Percentiles rank a stretch among this genome's conserved stretches.
These are phyloP conservation scores for Drosophila trapezifrons DNA, from an alignment of 1,140 invertebrate species.

Conservation along the genomic window DNA sequence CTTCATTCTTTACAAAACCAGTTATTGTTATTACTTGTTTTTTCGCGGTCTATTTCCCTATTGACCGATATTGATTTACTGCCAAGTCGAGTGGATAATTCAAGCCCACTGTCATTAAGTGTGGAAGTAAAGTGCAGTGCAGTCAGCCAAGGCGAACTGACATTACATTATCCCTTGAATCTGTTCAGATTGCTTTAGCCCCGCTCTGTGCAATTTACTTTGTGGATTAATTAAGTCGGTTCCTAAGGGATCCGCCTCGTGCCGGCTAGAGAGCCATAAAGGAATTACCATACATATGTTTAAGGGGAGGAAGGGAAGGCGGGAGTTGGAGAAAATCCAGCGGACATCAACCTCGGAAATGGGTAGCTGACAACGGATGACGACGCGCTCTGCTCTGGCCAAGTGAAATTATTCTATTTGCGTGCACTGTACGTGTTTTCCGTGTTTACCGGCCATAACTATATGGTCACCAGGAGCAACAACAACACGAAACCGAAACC, in stretches of 20 bases:
- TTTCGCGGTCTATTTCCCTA: background rate
- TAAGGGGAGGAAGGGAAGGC: background rate
- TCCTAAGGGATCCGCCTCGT: slow-evolving; percentile 15
- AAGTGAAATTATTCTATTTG: slow-evolving; percentile 48
- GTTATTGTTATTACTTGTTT: too few species aligned
- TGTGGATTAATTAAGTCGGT: slow-evolving; percentile 30
- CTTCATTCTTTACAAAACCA: background rate
- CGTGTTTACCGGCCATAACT: slow-evolving; percentile 50
- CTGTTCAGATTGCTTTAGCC: slow-evolving; percentile 5
- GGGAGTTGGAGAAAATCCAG: slow-evolving; percentile 7
- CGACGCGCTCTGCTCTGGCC: slow-evolving; percentile 20
- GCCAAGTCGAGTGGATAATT: slow-evolving; percentile 11
- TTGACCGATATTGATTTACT: slow-evolving; percentile 33
- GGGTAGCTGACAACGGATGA: slow-evolving; percentile 31
- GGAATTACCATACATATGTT: slow-evolving; percentile 21
- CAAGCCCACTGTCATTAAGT: slow-evolving; percentile 8
- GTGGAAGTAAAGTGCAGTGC: slow-evolving; percentile 1
- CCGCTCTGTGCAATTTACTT: slow-evolving; percentile 13
- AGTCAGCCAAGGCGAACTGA: background rate
- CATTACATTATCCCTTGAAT: slow-evolving; percentile 15
- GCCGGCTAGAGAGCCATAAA: slow-evolving; percentile 18
- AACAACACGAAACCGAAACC: too few species aligned
- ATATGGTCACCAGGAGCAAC: slow-evolving; percentile 37
- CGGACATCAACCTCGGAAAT: slow-evolving; percentile 57
- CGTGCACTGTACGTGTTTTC: slow-evolving; percentile 23